Percentiles rank a stretch among this genome's conserved stretches.
phyloP scores from a whole-genome alignment of 2,113 vertebrate genomes.

The Salvelinus alpinus region DNA sequence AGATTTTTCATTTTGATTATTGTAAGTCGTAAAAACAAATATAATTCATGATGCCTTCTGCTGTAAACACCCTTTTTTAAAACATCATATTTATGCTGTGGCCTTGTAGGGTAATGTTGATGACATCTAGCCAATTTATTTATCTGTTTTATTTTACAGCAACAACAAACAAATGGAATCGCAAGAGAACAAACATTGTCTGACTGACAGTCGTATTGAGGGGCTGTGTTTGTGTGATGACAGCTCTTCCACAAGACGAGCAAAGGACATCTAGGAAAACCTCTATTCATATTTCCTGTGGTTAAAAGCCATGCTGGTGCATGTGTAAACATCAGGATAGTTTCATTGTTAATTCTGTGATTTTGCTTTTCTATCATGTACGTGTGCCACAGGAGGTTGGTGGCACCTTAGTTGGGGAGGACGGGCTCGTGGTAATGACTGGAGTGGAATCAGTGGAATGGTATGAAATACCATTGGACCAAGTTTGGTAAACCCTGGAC shows the following conservation, averaged over 20 bases:
- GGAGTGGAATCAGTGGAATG: no score
- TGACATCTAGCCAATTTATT: slow-evolving; percentile 65
- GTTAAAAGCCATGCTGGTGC: neutral
- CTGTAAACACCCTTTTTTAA: slow-evolving; percentile 61
- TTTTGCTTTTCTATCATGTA: neutral
- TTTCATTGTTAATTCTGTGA: neutral
- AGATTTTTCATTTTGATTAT: slow-evolving; percentile 51
- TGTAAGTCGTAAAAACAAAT: slow-evolving; percentile 57
- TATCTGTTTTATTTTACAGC: slow-evolving; percentile 53
- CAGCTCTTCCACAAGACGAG: slow-evolving; percentile 45
- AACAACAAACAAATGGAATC: slow-evolving; percentile 42
- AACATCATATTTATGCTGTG: slow-evolving; percentile 54
- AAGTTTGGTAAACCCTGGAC: no score
- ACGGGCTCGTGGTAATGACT: no score
- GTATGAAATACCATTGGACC: no score
- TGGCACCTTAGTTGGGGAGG: no score
- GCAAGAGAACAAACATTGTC: slow-evolving; percentile 45
- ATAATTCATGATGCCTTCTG: slow-evolving; percentile 53
- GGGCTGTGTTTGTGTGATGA: slow-evolving; percentile 42
- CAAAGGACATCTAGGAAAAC: slow-evolving; percentile 26
- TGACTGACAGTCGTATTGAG: slow-evolving; percentile 41
- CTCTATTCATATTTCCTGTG: neutral
- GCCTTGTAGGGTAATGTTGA: slow-evolving; percentile 55
- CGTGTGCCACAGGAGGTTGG: no score
- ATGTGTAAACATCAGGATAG: neutral